These are phyloP conservation scores for Monopterus albus DNA, from an alignment of 2,113 vertebrate species.

Conservation along the genomic window DNA sequence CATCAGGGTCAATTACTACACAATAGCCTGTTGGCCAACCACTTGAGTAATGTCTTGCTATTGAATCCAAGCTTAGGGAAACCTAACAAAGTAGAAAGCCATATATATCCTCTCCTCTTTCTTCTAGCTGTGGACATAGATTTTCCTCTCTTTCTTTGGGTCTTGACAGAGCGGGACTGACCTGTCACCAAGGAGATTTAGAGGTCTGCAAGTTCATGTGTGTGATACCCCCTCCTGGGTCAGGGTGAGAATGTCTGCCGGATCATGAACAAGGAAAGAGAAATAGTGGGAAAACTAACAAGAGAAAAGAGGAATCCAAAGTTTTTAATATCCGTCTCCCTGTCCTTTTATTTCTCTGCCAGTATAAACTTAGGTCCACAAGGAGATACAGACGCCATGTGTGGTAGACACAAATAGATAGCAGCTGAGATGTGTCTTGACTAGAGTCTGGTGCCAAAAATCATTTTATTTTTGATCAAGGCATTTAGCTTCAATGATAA, in stretches of 20 bases:
- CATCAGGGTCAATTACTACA: slow-evolving; percentile 83
- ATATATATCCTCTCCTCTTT: slow-evolving; percentile 77
- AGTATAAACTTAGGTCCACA: slow-evolving; percentile 44
- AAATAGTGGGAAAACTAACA: slow-evolving; percentile 76
- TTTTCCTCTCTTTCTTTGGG: slow-evolving; percentile 80
- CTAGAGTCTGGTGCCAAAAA: slow-evolving; percentile 25
- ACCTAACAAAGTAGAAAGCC: slow-evolving; percentile 78
- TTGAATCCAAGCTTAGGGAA: slow-evolving; percentile 74
- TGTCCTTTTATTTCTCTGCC: slow-evolving; percentile 47
- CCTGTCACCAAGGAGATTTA: slow-evolving; percentile 84
- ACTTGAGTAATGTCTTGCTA: slow-evolving; percentile 74
- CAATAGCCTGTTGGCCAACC: slow-evolving; percentile 73
- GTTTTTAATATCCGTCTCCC: slow-evolving; percentile 69
- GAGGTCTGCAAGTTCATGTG: slow-evolving; percentile 74
- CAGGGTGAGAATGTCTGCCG: slow-evolving; percentile 68
- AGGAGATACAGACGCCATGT: slow-evolving; percentile 44
- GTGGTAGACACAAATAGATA: slow-evolving; percentile 38
- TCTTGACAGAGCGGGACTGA: slow-evolving; percentile 79
- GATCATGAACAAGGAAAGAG: slow-evolving; percentile 61
- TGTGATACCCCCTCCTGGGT: slow-evolving; percentile 73
- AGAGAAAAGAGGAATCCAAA: slow-evolving; percentile 48
- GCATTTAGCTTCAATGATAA: slow-evolving; percentile 7
- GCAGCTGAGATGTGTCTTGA: slow-evolving; percentile 12
- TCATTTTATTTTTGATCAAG: slow-evolving; percentile 22
- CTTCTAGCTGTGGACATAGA: slow-evolving; percentile 73